A percentile compares a stretch with the other conserved stretches of the same genome.
Conservation (phyloP, 2,797 vertebrate genomes). For the Hemitrygon akajei region DNA sequence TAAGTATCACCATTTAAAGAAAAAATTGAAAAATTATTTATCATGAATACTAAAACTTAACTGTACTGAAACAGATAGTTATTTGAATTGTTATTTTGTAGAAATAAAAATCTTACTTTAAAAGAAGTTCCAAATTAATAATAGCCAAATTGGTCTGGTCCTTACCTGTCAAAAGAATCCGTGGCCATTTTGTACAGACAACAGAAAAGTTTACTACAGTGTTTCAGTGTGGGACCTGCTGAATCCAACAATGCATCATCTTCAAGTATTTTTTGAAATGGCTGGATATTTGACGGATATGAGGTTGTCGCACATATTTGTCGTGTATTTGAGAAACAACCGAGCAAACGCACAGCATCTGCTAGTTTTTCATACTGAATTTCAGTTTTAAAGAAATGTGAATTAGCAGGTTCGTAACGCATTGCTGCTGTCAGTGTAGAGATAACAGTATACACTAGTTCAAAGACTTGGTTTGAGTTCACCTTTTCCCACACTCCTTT, state of each 20-base stretch:
- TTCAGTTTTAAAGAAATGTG: constrained; percentile 92
- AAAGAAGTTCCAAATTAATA: not conserved
- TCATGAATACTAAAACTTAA: not conserved
- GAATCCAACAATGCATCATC: constrained; percentile 75
- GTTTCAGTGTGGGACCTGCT: constrained; percentile 78
- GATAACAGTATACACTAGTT: constrained; percentile 87
- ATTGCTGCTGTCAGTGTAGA: constrained; percentile 93
- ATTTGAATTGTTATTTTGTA: not conserved
- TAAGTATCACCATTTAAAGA: not conserved
- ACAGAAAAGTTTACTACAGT: constrained; percentile 95
- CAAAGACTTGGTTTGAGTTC: constrained; percentile 90
- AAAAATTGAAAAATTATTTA: not conserved
- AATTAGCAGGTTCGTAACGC: constrained; percentile 97
- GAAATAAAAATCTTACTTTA: not conserved
- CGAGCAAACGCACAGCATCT: constrained; percentile 87
- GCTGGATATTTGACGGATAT: constrained; percentile 84
- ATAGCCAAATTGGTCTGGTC: not conserved
- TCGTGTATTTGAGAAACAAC: constrained; percentile 88
- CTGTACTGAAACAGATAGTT: not conserved
- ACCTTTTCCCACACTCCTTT: constrained; percentile 85
- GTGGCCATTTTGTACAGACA: constrained; percentile 97
- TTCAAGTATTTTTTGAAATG: constrained; percentile 87
- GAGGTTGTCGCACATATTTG: constrained; percentile 74
- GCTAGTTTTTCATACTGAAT: constrained; percentile 98
- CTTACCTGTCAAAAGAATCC: constrained; percentile 95